phyloP scores from a whole-genome alignment of 2,113 vertebrate genomes.

The Rhinolophus sinicus region DNA sequence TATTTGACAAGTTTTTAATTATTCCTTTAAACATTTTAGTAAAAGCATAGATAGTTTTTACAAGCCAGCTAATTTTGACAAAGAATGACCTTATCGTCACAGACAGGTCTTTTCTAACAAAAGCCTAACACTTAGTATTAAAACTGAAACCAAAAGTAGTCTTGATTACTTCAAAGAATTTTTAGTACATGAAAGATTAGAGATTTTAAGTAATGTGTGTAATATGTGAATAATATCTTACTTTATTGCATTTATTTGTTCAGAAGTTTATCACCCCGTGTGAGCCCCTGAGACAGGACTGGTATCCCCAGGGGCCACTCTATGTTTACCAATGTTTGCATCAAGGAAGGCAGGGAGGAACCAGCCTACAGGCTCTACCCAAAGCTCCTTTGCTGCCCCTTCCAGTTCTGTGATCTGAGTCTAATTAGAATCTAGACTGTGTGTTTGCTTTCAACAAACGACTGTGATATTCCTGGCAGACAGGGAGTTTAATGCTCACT shows the following conservation, averaged over 20 bases:
- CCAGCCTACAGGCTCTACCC: background rate
- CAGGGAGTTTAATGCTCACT: background rate
- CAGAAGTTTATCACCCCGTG: background rate
- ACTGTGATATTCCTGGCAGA: background rate
- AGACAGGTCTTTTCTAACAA: slow-evolving; percentile 34
- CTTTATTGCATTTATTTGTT: slow-evolving; percentile 29
- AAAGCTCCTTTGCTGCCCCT: background rate
- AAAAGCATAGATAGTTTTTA: background rate
- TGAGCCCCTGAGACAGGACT: background rate
- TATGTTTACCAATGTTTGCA: background rate
- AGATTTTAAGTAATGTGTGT: background rate
- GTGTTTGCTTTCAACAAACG: slow-evolving; percentile 16
- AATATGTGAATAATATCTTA: background rate
- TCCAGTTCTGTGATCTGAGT: background rate
- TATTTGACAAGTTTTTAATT: slow-evolving; percentile 30
- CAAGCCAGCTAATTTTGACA: slow-evolving; percentile 42
- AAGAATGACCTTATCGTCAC: slow-evolving; percentile 6
- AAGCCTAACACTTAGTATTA: slow-evolving; percentile 34
- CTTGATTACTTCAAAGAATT: slow-evolving; percentile 24
- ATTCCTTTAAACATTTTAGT: slow-evolving; percentile 40
- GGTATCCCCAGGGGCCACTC: background rate
- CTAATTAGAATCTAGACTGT: background rate
- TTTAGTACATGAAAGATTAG: slow-evolving; percentile 17
- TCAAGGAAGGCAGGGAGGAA: background rate
- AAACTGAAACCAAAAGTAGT: slow-evolving; percentile 4